Evolutionary conservation across 2,888 invertebrate genomes (phyloP).

Genomic region (Erebia aethiops): DNA sequence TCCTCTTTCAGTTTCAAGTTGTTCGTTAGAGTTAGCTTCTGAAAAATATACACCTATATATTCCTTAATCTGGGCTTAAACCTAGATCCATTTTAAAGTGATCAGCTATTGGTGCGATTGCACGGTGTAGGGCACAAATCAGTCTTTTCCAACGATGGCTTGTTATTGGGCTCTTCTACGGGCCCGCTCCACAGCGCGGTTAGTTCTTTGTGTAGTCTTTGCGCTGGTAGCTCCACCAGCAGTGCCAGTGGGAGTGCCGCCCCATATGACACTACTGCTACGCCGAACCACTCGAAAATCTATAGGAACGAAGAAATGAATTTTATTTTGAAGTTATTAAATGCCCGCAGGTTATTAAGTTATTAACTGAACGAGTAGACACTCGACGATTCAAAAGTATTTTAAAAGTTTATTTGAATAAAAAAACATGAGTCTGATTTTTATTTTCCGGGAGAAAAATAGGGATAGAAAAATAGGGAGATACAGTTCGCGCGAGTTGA

Average conservation of each 20-base stretch:
- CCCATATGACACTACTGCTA: conserved; percentile 65
- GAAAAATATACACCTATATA: neutral
- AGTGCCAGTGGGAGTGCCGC: conserved; percentile 71
- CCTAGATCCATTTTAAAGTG: neutral
- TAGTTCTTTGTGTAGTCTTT: conserved; percentile 62
- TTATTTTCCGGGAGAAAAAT: too few species aligned
- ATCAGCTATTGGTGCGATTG: conserved; percentile 16
- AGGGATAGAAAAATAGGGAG: too few species aligned
- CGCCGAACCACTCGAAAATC: conserved; percentile 71
- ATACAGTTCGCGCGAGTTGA: too few species aligned
- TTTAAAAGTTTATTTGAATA: too few species aligned
- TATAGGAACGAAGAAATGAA: conserved; percentile 37
- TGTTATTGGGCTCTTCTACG: conserved; percentile 77
- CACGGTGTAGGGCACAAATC: conserved; percentile 46
- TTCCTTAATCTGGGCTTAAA: neutral
- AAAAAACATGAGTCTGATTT: too few species aligned
- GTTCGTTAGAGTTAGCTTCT: too few species aligned
- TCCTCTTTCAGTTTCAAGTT: too few species aligned
- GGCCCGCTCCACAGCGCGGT: conserved; percentile 33
- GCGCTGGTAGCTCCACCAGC: conserved; percentile 68
- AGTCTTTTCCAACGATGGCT: conserved; percentile 58
- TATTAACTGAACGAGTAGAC: too few species aligned
- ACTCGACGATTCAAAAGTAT: too few species aligned
- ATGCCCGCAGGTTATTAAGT: too few species aligned
- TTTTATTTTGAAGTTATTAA: too few species aligned